Base-by-base conservation (phyloP, 2,797 vertebrate species). In the Chanos chanos region DNA sequence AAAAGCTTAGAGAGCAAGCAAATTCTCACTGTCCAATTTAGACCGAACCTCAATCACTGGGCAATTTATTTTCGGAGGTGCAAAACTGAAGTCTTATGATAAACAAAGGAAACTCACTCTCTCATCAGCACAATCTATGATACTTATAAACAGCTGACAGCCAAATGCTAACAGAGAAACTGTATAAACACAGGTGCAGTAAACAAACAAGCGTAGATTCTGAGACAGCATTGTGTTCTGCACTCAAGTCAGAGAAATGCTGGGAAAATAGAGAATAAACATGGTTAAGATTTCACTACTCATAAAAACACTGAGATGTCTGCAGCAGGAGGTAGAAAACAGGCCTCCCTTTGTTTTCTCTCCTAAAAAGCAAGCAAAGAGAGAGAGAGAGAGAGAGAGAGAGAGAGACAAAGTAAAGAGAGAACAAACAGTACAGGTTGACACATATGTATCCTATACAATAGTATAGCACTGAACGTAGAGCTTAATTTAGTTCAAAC, bases 251-350 rank as follows among this genome's bases (percentile, higher is more conserved):
- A 56, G 62, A 37, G 58, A 48, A 15, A 52, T n/a, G 30, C 22
- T 58, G 48, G 53, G 53, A 66, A 13, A 54, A 61, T 13, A 57
- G 50, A 47, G 41, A 28, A 28, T 56, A 70, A 73, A 66, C 53
- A 62, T 16, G 58, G 58, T 63, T 63, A 55, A 49, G 49, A 69
- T 66, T 66, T 73, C 61, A 73, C 47, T 66, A 62, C 57, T 39
- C 27, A 5, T 43, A 59, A 61, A 59, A 53, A 59, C 62, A 50
- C 61, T 52, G 24, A 56, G 48, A 57, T 59, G 51, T 52, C 33
- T n/a, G 27, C 51, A 41, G 30, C n/a, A n/a, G 41, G 10, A 24
- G 51, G 47, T 60, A 52, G 63, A 61, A 64, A 67, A 74, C 68
- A 62, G 68, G 50, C 52, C 61, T 45, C 65, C 43, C 49, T 59